Conservation (phyloP, 2,797 vertebrate genomes). For the Microctenopoma lineatum region DNA sequence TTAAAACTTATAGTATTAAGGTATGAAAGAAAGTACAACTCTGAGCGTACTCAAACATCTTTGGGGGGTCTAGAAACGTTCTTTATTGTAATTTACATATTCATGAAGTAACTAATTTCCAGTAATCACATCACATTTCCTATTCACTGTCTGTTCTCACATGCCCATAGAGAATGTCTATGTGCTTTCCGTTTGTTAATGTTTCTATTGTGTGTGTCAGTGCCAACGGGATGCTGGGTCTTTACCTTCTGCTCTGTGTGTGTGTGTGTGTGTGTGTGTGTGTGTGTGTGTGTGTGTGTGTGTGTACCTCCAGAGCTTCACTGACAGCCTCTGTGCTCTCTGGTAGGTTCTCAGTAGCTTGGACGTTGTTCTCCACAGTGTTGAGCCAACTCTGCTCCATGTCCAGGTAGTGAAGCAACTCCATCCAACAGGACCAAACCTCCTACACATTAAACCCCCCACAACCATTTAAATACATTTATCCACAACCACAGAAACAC, state of each 20-base stretch:
- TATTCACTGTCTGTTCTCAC: background rate
- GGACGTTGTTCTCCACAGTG: slow-evolving; percentile 88
- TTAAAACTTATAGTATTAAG: background rate
- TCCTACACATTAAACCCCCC: slow-evolving; percentile 81
- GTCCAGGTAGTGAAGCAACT: slow-evolving; percentile 94
- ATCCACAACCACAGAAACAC: slow-evolving; percentile 6
- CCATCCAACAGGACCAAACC: slow-evolving; percentile 99
- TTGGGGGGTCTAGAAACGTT: background rate
- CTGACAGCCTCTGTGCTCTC: slow-evolving; percentile 86
- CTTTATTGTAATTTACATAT: background rate
- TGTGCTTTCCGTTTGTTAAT: background rate
- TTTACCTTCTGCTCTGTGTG: background rate
- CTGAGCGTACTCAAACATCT: background rate
- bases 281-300: slow-evolving; percentile 4
- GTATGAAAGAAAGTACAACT: background rate
- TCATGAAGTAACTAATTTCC: background rate
- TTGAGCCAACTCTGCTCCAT: slow-evolving; percentile 92
- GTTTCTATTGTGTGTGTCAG: no score
- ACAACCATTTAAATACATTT: slow-evolving; percentile 9
- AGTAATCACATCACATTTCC: background rate
- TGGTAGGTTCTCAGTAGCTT: slow-evolving; percentile 84
- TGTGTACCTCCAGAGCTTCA: slow-evolving; percentile 90
- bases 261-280: background rate
- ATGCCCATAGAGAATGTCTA: background rate
- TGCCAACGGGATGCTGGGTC: background rate